phyloP scores from a whole-genome alignment of 2,113 vertebrate species.

The Muntiacus muntjak region DNA sequence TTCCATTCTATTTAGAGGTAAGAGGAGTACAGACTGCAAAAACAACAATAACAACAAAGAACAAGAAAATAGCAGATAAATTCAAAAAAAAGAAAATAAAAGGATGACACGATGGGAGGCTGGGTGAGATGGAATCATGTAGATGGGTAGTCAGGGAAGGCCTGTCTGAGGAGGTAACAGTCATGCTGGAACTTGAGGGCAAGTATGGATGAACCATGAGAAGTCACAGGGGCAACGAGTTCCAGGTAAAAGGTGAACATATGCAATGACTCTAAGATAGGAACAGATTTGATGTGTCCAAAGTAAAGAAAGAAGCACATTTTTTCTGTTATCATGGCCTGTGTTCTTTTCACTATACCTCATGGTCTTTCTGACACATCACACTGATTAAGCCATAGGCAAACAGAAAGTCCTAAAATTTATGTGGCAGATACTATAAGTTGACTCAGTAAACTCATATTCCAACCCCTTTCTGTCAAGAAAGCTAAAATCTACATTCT shows the following conservation, averaged over 20 bases:
- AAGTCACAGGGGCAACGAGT: not conserved
- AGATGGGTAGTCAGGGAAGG: not conserved
- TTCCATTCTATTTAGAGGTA: not conserved
- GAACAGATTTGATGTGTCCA: not conserved
- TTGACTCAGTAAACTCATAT: not conserved
- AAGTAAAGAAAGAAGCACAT: not conserved
- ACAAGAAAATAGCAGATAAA: not conserved
- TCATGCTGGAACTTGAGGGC: not conserved
- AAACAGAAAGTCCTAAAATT: not conserved
- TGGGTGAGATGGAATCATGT: not conserved
- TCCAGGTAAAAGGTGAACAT: not conserved
- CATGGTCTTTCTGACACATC: not conserved
- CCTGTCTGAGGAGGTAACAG: not conserved
- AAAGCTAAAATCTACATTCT: not conserved
- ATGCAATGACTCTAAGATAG: not conserved
- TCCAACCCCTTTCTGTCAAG: not conserved
- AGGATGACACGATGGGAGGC: not conserved
- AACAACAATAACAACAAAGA: not conserved
- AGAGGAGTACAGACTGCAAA: not conserved
- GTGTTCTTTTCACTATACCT: not conserved
- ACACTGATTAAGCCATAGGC: not conserved
- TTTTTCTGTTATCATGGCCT: not conserved
- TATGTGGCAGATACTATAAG: not conserved
- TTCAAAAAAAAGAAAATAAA: not conserved
- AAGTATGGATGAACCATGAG: not conserved